Conservation (phyloP, 1,140 invertebrate species). For the Temnothorax curvispinosus region DNA sequence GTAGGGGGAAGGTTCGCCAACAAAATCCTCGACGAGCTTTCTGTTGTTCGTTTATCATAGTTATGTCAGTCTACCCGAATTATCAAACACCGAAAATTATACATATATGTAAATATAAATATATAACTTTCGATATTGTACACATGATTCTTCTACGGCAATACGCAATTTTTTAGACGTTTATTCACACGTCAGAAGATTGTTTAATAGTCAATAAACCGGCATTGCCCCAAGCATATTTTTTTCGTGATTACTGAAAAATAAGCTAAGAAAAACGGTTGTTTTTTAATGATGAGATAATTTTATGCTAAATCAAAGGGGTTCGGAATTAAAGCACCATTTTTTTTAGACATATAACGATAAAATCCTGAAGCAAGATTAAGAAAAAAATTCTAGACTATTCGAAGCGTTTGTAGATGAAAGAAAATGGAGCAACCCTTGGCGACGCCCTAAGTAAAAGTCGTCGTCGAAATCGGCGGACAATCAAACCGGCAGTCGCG, state of each 20-base stretch:
- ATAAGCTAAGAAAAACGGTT: not conserved
- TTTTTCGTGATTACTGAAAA: not conserved
- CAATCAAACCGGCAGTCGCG: constrained; percentile 16
- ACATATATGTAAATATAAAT: not conserved
- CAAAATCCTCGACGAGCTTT: constrained; percentile 34
- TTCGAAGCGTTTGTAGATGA: not conserved
- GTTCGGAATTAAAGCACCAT: not conserved
- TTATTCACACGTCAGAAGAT: not conserved
- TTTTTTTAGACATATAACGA: not conserved
- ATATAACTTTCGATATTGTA: too few species aligned
- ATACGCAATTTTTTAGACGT: not conserved
- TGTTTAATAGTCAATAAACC: not conserved
- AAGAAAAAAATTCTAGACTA: not conserved
- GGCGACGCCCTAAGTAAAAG: constrained; percentile 19
- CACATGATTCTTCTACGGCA: too few species aligned
- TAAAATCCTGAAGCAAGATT: not conserved
- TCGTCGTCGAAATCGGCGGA: not conserved
- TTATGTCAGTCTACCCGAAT: constrained; percentile 17
- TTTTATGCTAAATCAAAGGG: not conserved
- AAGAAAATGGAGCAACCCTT: not conserved
- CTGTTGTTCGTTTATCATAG: constrained; percentile 37
- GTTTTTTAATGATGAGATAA: not conserved
- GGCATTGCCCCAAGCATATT: not conserved
- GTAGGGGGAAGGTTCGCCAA: not conserved
- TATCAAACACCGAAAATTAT: not conserved